phyloP scores from a whole-genome alignment of 2,888 invertebrate genomes.

The Phasia obesa region DNA sequence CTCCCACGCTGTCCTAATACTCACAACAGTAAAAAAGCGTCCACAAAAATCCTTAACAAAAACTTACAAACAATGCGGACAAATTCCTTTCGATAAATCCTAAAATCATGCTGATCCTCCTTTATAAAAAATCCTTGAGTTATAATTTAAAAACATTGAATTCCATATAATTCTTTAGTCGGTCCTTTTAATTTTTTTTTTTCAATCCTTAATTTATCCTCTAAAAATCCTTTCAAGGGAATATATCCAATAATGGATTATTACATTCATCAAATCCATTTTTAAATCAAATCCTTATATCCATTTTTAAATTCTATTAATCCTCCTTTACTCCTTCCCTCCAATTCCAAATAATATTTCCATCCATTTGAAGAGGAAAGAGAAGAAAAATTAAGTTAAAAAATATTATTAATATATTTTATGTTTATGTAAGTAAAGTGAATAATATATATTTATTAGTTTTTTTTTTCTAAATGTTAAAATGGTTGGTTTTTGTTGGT shows the following conservation, averaged over 20 bases:
- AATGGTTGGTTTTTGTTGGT: slow-evolving; percentile 33
- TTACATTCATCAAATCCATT: slow-evolving; percentile 56
- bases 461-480: slow-evolving; percentile 24
- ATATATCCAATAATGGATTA: slow-evolving; percentile 48
- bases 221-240: slow-evolving; percentile 51
- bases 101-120: slow-evolving; percentile 60
- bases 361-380: slow-evolving; percentile 71
- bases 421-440: slow-evolving; percentile 41
- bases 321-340: slow-evolving; percentile 67
- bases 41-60: slow-evolving; percentile 51
- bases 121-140: slow-evolving; percentile 58
- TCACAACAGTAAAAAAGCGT: slow-evolving; percentile 47
- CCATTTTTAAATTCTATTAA: slow-evolving; percentile 64
- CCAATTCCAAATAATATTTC: slow-evolving; percentile 70
- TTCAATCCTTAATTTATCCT: slow-evolving; percentile 48
- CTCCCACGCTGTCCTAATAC: slow-evolving; percentile 71
- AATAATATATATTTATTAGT: slow-evolving; percentile 48
- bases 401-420: slow-evolving; percentile 61
- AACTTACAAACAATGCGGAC: slow-evolving; percentile 51
- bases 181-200: slow-evolving; percentile 4
- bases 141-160: slow-evolving; percentile 43
- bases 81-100: slow-evolving; percentile 50
- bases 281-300: slow-evolving; percentile 57
- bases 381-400: slow-evolving; percentile 70
- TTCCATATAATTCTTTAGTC: slow-evolving; percentile 33